These are phyloP conservation scores for Oxygymnocypris stewartii DNA, from an alignment of 2,113 vertebrate genomes.

Conservation along the genomic window DNA sequence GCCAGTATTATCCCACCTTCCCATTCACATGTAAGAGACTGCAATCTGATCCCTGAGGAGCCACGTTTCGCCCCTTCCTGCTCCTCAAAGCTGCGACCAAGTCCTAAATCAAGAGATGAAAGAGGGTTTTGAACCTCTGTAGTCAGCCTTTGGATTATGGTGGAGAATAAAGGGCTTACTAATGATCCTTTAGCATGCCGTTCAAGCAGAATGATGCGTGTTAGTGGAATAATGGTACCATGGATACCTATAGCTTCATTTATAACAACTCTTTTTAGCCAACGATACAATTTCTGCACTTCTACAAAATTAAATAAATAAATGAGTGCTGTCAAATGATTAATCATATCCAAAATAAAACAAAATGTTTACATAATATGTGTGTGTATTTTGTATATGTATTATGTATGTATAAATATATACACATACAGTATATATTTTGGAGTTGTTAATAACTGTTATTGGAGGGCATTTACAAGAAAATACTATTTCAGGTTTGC, in stretches of 20 bases:
- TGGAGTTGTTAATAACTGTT: no score
- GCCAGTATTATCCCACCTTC: background rate
- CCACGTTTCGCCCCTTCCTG: slow-evolving; percentile 4
- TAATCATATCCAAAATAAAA: no score
- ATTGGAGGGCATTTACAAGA: no score
- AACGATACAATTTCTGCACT: background rate
- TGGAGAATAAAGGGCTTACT: slow-evolving; percentile 25
- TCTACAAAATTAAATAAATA: no score
- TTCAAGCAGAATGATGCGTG: slow-evolving; percentile 7
- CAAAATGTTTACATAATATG: no score
- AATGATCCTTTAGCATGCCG: slow-evolving; percentile 14
- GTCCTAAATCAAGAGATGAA: slow-evolving; percentile 45
- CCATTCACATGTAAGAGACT: slow-evolving; percentile 23
- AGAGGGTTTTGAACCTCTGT: slow-evolving; percentile 12
- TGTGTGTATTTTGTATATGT: no score
- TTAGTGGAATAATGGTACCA: background rate
- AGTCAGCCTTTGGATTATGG: slow-evolving; percentile 25
- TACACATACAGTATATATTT: no score
- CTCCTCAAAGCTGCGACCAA: slow-evolving; percentile 36
- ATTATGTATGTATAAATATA: no score
- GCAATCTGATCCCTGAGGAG: slow-evolving; percentile 39
- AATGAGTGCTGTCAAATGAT: no score
- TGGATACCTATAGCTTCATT: background rate
- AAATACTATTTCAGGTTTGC: no score
- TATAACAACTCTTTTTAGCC: background rate